Evolutionary conservation across 2,797 vertebrate species (phyloP), one percentile per base, ranked within the genome.

Genomic region (Remorina albescens): DNA sequence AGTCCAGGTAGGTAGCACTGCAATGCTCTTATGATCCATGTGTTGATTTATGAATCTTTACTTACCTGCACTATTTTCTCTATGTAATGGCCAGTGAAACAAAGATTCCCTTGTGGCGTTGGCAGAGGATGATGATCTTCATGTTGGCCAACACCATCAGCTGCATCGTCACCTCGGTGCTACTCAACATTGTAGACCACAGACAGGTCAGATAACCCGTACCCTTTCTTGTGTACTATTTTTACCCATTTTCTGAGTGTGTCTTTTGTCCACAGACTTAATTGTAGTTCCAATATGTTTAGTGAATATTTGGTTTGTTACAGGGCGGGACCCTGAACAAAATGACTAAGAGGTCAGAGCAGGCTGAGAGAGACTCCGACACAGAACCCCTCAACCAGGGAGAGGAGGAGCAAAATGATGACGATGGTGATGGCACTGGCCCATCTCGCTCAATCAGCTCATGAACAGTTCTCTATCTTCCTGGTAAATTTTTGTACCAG

Each of bases 61-160:
- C 49, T 71, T 10, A 56, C 32, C 15, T 28, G 0, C 8, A 3
- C 8, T 11, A 6, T 55, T 61, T 71, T 57, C 36, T 55, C 6
- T 0, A 0, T 68, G 47, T 71, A 2, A 64, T 26, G 16, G 11
- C 6, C 16, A 96, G 95, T 81, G 94, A 95, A 71, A 65, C 81
- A 2, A 96, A 95, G 92, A 96, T 96, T 41, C 95, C 94, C 0
- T 8, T 96, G 53, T 94, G 95, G 96, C 89, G 86, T 41, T 96
- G 95, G 94, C 95, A 96, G 70, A 90, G 89, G 84, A 95, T 96
- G 94, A 95, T 95, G 95, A 89, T 95, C 84, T 96, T 96, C 78
- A 95, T 96, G 95, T 68, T 96, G 88, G 94, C 91, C 51, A 97
- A 96, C 81, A 95, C 94, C 26, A 25, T 94, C 13, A 16, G 90